A percentile compares a stretch with the other conserved stretches of the same genome.
phyloP scores from a whole-genome alignment of 2,797 vertebrate species.

The Semaprochilodus insignis region DNA sequence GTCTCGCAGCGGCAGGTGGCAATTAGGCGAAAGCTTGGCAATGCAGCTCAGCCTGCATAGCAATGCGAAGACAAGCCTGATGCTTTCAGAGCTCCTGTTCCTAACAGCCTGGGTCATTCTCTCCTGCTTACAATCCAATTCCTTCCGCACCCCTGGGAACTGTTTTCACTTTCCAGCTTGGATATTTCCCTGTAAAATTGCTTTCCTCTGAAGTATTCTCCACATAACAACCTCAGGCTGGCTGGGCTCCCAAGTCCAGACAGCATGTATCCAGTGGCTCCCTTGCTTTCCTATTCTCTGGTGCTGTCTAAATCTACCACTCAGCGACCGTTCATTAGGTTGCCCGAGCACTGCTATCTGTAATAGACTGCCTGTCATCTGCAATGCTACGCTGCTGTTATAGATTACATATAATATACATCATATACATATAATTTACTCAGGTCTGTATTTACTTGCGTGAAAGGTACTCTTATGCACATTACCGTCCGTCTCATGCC shows the following conservation, averaged over 20 bases:
- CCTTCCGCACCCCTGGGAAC: not conserved
- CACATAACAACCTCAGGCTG: conserved; percentile 7
- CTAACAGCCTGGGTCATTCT: not conserved
- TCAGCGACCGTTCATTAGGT: no score
- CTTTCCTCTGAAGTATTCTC: conserved; percentile 1
- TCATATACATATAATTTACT: no score
- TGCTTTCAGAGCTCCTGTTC: not conserved
- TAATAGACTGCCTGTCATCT: not conserved
- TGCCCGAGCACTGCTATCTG: no score
- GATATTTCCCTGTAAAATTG: not conserved
- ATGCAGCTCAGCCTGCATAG: not conserved
- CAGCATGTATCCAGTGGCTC: not conserved
- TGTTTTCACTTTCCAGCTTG: not conserved
- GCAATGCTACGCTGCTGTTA: not conserved
- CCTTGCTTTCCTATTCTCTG: not conserved
- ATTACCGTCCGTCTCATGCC: no score
- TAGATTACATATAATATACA: not conserved
- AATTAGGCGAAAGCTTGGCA: not conserved
- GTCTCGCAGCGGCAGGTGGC: not conserved
- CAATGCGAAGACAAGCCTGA: not conserved
- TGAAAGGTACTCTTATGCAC: no score
- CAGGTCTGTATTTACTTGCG: no score
- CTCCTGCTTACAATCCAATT: not conserved
- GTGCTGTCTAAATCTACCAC: no score
- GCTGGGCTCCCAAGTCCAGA: conserved; percentile 12